These are phyloP conservation scores for Chrysogorgia sp. DNA, from an alignment of 92 coral and sea anemone species.

Conservation along the genomic window DNA sequence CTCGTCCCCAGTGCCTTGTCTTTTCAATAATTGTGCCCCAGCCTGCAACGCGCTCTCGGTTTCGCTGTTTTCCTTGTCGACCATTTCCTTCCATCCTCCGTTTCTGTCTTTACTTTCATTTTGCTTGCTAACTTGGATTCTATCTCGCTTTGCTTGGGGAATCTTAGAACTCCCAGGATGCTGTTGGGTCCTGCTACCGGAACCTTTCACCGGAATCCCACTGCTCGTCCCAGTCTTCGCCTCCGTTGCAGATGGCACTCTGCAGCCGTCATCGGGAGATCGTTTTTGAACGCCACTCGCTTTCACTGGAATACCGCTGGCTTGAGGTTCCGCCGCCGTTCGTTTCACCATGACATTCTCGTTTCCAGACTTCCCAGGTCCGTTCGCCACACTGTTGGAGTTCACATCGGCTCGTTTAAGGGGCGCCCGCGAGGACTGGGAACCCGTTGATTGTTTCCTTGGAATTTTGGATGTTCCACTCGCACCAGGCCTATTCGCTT, in stretches of 20 bases:
- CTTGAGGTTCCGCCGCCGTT: constrained; percentile 15
- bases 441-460: background rate
- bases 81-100: constrained; percentile 3
- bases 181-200: constrained; percentile 15
- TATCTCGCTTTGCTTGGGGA: background rate
- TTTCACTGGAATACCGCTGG: constrained; percentile 25
- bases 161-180: constrained; percentile 33
- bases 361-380: constrained; percentile 18
- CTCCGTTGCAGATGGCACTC: background rate
- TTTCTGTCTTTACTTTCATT: background rate
- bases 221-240: constrained; percentile 8
- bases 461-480: constrained; percentile 24
- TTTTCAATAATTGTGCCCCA: constrained; percentile 18
- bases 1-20: constrained; percentile 46
- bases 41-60: constrained; percentile 22
- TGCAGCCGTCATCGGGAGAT: background rate
- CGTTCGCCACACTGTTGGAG: constrained; percentile 1
- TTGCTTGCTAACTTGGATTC: background rate
- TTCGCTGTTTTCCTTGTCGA: constrained; percentile 10
- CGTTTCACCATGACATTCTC: background rate
- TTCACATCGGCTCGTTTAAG: constrained; percentile 24
- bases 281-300: background rate
- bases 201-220: constrained; percentile 32
- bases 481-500: background rate
- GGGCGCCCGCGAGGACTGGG: constrained; percentile 30